These are phyloP conservation scores for Toxotes chatareus DNA, from an alignment of 2,113 vertebrate species.

Conservation along the genomic window DNA sequence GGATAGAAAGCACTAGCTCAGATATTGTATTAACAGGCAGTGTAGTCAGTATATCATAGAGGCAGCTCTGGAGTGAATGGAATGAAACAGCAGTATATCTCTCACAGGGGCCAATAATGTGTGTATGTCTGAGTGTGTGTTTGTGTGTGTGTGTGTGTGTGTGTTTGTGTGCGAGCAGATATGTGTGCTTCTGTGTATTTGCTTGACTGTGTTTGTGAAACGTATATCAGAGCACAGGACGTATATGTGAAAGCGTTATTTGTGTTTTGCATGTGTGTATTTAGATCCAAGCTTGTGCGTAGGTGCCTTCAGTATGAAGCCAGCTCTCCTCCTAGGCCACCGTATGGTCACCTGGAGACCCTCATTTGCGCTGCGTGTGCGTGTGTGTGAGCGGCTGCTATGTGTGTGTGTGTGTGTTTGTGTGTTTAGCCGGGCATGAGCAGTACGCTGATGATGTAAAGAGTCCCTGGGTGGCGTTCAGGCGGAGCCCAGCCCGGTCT, in stretches of 20 bases:
- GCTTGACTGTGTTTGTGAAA: constrained; percentile 29
- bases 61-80: constrained; percentile 72
- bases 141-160: constrained; percentile 20
- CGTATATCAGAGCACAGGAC: constrained; percentile 18
- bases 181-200: neutral
- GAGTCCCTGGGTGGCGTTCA: constrained; percentile 85
- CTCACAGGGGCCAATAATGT: constrained; percentile 64
- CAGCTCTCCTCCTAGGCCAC: constrained; percentile 73
- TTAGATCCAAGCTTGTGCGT: constrained; percentile 38
- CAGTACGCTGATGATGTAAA: constrained; percentile 82
- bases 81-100: constrained; percentile 77
- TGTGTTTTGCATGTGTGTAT: constrained; percentile 40
- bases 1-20: constrained; percentile 54
- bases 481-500: constrained; percentile 81
- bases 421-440: constrained; percentile 80
- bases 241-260: constrained; percentile 29
- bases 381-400: constrained; percentile 16
- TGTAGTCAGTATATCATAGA: constrained; percentile 65
- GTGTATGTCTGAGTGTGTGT: constrained; percentile 37
- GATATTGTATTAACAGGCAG: constrained; percentile 72
- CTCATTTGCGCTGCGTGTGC: constrained; percentile 45
- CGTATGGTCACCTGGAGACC: constrained; percentile 80
- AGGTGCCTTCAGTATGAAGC: constrained; percentile 48
- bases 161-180: neutral
- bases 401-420: constrained; percentile 57